These are phyloP conservation scores for Potorous gilbertii DNA, from an alignment of 2,797 vertebrate species.

Conservation along the genomic window DNA sequence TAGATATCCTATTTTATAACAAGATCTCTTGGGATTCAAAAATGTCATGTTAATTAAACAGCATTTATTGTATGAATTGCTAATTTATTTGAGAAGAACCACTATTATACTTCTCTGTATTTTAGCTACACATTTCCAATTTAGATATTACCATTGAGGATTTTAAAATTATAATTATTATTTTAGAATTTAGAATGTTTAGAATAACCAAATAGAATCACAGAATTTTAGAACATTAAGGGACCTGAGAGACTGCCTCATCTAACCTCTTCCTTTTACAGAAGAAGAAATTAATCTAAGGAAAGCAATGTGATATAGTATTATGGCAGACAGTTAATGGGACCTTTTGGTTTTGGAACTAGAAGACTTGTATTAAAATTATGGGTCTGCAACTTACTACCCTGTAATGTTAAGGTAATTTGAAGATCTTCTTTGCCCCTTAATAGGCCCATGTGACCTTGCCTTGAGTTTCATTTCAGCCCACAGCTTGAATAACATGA, in stretches of 20 bases:
- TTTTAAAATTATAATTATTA: slow-evolving; percentile 30
- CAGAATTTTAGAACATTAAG: background rate
- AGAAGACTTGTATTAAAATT: background rate
- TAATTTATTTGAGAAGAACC: slow-evolving; percentile 29
- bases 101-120: background rate
- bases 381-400: background rate
- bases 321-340: background rate
- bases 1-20: slow-evolving; percentile 27
- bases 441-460: too few relatives aligned
- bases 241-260: background rate
- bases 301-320: background rate
- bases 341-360: background rate
- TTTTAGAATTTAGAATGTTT: slow-evolving; percentile 45
- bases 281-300: background rate
- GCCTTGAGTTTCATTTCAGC: too few relatives aligned
- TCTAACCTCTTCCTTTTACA: background rate
- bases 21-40: slow-evolving; percentile 36
- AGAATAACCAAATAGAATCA: background rate
- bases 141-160: slow-evolving; percentile 18
- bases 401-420: too few relatives aligned
- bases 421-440: too few relatives aligned
- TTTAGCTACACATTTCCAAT: slow-evolving; percentile 17
- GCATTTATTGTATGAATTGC: slow-evolving; percentile 13
- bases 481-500: too few relatives aligned
- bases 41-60: slow-evolving; percentile 36